Evolutionary conservation across 2,797 vertebrate genomes (phyloP), one percentile per base, ranked within the genome.

Genomic region (Enoplosus armatus): DNA sequence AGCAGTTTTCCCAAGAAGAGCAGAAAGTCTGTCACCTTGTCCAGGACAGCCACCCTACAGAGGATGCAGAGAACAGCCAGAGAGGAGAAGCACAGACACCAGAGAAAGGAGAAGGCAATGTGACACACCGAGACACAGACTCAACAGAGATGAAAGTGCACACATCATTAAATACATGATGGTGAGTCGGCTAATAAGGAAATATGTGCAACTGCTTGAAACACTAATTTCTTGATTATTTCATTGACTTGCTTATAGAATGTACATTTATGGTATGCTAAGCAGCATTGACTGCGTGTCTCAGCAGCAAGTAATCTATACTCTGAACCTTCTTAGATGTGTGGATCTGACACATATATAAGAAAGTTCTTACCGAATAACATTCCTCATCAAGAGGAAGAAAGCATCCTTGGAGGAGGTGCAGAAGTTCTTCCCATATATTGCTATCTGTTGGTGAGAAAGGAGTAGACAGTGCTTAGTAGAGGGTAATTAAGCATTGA

Each of bases 381-480:
- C 92, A 39, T 99, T 99, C 91, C 98, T 96, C 97, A 99, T 99
- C 80, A 99, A 92, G 83, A 99, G 93, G 85, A 95, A 97, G 94
- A 99, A 98, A 1, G 98, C 97, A 3, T 99, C 96, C 89, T 90
- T 97, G 58, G 98, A 97, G 0, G 98, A 98, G 7, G 93, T 95
- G 90, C 97, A 99, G 95, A 99, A 99, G 94, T 95, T 98, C 93
- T 96, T 97, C 80, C 98, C 98, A 45, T 99, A 97, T 90, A 99
- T 96, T 85, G 98, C 98, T 90, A 99, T 97, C 98, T 99, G 92
- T 79, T 87, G 89, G 89, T 87, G 43, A 55, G 12, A 83, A 68
- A 75, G 72, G 51, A 59, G 27, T 24, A 26, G 14, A 33, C 0
- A 24, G n/a, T 33, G 16, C 29, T 66, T 24, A 15, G 20, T 41